Evolutionary conservation across 1,140 invertebrate genomes (phyloP), one percentile per base, ranked within the genome.

Genomic region (Ericerus pela): DNA sequence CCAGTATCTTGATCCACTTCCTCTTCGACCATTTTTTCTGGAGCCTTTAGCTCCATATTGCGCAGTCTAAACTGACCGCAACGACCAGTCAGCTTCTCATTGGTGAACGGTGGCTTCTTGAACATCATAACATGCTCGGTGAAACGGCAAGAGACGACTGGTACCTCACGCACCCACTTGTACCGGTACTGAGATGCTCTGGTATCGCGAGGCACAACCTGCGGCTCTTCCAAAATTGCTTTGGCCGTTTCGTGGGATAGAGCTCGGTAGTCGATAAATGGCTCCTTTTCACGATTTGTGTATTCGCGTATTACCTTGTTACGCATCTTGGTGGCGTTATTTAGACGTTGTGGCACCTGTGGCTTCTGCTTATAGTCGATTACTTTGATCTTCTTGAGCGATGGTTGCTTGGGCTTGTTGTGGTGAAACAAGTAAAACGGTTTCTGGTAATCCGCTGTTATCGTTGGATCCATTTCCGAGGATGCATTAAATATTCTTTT

Each of bases 71-170:
- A 47, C 3, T 18, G 4, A 22, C 41, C 41, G 20, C 41, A 47
- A 24, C 41, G 10, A 24, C 26, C 20, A 16, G 22, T 47, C 8
- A 4, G 11, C 10, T 8, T 47, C 20, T 47, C 20, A 22, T 22
- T 14, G 41, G 20, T 24, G 16, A 47, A 47, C 16, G 41, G 41
- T 5, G 41, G 41, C 18, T 47, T 47, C 41, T 47, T 47, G 20
- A 47, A 47, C 41, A 47, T 47, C 41, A 47, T 47, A 4, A 47
- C 41, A 24, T 47, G 41, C 14, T 47, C 41, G 20, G 41, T 47
- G 14, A 47, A 47, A 2, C 41, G 2, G 26, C 41, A 47, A 14
- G 41, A 47, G 16, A 47, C 41, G 2, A 47, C 41, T 22, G 41
- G 41, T 14, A 47, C 41, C 26, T 47, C 41, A 24, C 41, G 41